A percentile compares a stretch with the other conserved stretches of the same genome.
These are phyloP conservation scores for Bilobella aurantiaca DNA, from an alignment of 1,140 invertebrate genomes.

Conservation along the genomic window DNA sequence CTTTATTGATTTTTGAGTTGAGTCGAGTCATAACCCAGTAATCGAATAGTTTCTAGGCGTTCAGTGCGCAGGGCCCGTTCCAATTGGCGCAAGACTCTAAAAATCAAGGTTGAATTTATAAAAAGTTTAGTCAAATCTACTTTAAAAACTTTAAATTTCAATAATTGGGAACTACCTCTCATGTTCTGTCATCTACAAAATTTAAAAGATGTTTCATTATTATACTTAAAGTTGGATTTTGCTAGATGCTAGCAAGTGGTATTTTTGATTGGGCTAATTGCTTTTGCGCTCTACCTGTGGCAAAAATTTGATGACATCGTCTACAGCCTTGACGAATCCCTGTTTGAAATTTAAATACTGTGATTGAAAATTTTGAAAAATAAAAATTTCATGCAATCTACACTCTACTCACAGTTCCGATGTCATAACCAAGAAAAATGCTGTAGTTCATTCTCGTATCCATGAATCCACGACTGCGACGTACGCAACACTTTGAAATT, in stretches of 20 bases:
- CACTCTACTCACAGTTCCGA: not conserved
- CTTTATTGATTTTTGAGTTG: no score
- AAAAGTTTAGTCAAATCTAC: not conserved
- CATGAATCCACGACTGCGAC: not conserved
- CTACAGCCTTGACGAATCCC: constrained; percentile 48
- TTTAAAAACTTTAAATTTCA: not conserved
- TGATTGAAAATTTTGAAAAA: constrained; percentile 17
- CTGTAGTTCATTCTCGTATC: constrained; percentile 1
- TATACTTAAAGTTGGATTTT: no score
- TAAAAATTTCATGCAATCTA: not conserved
- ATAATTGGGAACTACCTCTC: not conserved
- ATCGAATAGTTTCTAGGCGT: constrained; percentile 2
- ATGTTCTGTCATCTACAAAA: not conserved
- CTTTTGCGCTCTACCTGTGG: constrained; percentile 47
- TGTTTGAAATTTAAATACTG: no score
- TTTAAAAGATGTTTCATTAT: no score
- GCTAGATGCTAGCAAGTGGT: no score
- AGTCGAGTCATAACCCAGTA: constrained; percentile 7
- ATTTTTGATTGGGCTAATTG: constrained; percentile 31
- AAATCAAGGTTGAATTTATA: not conserved
- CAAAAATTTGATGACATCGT: constrained; percentile 46
- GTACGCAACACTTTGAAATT: not conserved
- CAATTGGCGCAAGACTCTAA: constrained; percentile 5
- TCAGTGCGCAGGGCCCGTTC: constrained; percentile 7
- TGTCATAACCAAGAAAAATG: constrained; percentile 11